Evolutionary conservation across 2,888 invertebrate genomes (phyloP).

Genomic region (Ptilodon capucinus): DNA sequence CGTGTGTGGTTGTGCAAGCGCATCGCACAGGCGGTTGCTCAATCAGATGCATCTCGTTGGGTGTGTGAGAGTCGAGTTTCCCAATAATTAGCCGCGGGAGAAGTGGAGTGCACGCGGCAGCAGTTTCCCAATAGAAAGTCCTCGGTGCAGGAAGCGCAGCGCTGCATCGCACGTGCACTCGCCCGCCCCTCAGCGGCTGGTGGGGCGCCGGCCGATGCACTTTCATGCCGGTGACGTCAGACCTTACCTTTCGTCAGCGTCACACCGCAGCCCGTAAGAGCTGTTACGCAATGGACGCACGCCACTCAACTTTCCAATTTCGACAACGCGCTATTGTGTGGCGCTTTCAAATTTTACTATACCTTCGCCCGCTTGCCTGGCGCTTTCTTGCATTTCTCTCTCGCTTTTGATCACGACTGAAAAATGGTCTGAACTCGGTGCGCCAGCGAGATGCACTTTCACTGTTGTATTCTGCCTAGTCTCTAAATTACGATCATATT

Average conservation of each 20-base stretch:
- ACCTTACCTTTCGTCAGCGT: constrained; percentile 76
- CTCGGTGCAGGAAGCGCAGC: constrained; percentile 73
- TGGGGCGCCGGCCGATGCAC: constrained; percentile 78
- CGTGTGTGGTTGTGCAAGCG: constrained; percentile 60
- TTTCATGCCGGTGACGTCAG: constrained; percentile 79
- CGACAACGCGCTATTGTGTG: constrained; percentile 82
- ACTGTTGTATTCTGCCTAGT: constrained; percentile 59
- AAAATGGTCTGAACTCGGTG: constrained; percentile 73
- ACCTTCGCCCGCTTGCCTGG: constrained; percentile 65
- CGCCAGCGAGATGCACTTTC: constrained; percentile 73
- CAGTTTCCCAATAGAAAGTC: constrained; percentile 81
- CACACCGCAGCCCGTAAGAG: constrained; percentile 75
- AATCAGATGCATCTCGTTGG: constrained; percentile 75
- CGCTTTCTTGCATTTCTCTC: constrained; percentile 79
- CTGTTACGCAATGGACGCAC: constrained; percentile 77
- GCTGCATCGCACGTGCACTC: constrained; percentile 53
- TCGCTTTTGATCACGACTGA: constrained; percentile 69
- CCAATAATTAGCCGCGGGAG: constrained; percentile 60
- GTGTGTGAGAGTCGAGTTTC: constrained; percentile 72
- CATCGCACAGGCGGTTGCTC: constrained; percentile 64
- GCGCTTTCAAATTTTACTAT: constrained; percentile 82
- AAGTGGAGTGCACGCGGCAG: constrained; percentile 51
- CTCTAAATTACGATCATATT: constrained; percentile 32
- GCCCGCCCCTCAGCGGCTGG: constrained; percentile 38
- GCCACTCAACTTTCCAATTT: constrained; percentile 81